Conservation (phyloP, 2,113 vertebrate species). For the Hypocryptadius cinnamomeus region DNA sequence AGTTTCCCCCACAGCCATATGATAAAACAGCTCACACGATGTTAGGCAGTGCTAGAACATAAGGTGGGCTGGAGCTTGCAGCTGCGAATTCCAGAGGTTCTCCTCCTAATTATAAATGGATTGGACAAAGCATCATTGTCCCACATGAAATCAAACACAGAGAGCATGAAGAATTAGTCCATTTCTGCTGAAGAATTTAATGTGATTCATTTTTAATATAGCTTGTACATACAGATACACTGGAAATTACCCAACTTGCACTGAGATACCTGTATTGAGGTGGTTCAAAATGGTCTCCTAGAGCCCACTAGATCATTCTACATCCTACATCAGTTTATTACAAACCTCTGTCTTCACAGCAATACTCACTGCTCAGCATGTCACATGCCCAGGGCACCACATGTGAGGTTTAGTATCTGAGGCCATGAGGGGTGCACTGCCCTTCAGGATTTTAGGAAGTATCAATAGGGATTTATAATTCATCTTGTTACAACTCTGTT, state of each 20-base stretch:
- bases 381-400: not conserved
- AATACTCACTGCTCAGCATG: not conserved
- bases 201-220: not conserved
- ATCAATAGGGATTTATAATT: not conserved
- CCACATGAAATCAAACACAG: not conserved
- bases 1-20: not conserved
- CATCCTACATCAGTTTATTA: not conserved
- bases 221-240: not conserved
- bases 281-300: not conserved
- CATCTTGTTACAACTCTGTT: not conserved
- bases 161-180: not conserved
- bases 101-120: not conserved
- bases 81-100: not conserved
- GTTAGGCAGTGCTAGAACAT: not conserved
- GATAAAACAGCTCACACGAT: not conserved
- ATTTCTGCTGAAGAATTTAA: not conserved
- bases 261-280: not conserved
- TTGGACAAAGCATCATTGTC: not conserved
- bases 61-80: not conserved
- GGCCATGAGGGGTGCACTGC: not conserved
- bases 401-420: not conserved
- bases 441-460: not conserved
- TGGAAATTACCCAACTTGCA: not conserved
- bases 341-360: not conserved
- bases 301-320: not conserved